Evolutionary conservation across 2,888 invertebrate genomes (phyloP), one percentile per base, ranked within the genome.

Genomic region (Amaurobius ferox): DNA sequence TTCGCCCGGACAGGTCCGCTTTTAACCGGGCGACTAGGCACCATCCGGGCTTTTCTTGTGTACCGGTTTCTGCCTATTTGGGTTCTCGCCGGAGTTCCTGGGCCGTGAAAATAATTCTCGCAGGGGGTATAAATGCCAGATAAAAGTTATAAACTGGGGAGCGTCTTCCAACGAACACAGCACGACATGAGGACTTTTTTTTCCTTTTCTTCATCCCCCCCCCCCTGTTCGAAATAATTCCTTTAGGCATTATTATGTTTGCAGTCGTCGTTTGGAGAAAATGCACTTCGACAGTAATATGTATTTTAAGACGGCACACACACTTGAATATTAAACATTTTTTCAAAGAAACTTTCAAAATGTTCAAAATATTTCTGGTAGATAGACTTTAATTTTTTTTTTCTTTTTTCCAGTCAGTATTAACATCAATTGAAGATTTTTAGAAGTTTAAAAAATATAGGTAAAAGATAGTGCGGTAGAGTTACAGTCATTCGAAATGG

Each of bases 31-130:
- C 83, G 83, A 85, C 72, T 85, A 85, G 71, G 83, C 83, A 77
- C 62, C 55, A 23, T 73, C 61, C 73, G 13, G 44, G 35, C 62
- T 77, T 77, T 85, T 85, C 77, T 85, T 77, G 77, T 81, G 72
- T 71, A 77, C 77, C 77, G 83, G 76, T 85, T 85, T 85, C 83
- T 85, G 83, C 83, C 77, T 85, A 85, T 85, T 85, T 85, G 83
- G 83, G 77, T 78, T 78, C 55, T 85, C 77, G 83, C 71, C 77
- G 66, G 77, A 77, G 29, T 48, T 77, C 67, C 67, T 72, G 55
- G 77, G 39, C 64, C 83, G 83, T 85, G 83, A 85, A 85, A 85
- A 85, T 85, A 85, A 85, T 85, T 85, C 83, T 48, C 83, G 72
- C 61, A 73, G 55, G 55, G 35, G 30, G 80, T 70, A 83, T 76